Base-by-base conservation (phyloP, 2,888 invertebrate genomes). In the Diarsia brunnea region DNA sequence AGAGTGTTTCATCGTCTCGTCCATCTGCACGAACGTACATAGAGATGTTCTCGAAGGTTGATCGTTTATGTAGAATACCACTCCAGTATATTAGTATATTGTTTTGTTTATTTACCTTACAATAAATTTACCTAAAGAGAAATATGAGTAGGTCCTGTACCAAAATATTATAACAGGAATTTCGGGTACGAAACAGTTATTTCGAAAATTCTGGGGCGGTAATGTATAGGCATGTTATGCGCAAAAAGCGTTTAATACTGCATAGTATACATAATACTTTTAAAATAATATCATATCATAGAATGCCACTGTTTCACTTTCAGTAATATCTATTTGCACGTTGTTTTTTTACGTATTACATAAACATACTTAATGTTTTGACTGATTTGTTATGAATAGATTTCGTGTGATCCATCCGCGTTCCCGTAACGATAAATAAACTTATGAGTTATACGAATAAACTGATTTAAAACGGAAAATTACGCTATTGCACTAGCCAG, bases 301-400 rank as follows among this genome's bases (percentile, higher is more conserved):
- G 12, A 67, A 68, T 53, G 47, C 43, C 31, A 61, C n/a, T 76
- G 51, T 53, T 77, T 68, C 53, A 31, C 38, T 27, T 63, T 63
- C 21, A 69, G 38, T 76, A 27, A 71, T 71, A 78, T 55, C 31
- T 69, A 69, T 72, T 72, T 65, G 43, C 31, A 53, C 63, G 61
- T 70, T 76, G 16, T 79, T 79, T 78, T n/a, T 73, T 64, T 51
- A 67, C 61, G 60, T 63, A 16, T 73, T 68, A 75, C 19, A 49
- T 77, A 79, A 77, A 79, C 80, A 77, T 67, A 78, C 79, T 84
- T 77, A 83, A 78, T 73, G 43, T 80, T 78, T 86, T 77, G 78
- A 84, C 70, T 71, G 82, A 82, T 82, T 74, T 82, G 78, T 71
- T 84, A 84, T 77, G 81, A 75, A 82, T 69, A 78, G 75, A 80